phyloP scores from a whole-genome alignment of 2,888 invertebrate species.

The Brachyptera putata region DNA sequence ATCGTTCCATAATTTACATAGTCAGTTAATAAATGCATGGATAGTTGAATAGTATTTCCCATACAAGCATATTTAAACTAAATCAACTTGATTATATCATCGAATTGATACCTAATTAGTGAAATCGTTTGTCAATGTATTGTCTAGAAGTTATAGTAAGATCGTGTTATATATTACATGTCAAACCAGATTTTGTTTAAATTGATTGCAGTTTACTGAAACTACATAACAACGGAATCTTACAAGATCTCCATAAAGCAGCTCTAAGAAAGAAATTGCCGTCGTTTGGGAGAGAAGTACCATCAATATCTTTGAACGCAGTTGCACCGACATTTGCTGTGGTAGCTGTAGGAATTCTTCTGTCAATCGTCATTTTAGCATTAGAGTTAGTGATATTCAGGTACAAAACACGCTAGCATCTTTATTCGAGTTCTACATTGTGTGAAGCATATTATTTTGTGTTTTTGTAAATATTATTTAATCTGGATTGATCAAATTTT shows the following conservation, averaged over 20 bases:
- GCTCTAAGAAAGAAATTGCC: background rate
- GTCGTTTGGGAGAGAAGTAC: background rate
- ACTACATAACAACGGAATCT: background rate
- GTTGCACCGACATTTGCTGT: background rate
- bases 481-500: no score
- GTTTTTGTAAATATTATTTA: no score
- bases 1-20: no score
- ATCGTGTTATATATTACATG: background rate
- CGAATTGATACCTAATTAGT: no score
- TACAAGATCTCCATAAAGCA: constrained; percentile 4
- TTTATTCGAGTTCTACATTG: background rate
- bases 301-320: background rate
- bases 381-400: background rate
- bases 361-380: background rate
- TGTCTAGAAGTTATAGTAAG: no score
- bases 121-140: no score
- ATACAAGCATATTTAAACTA: no score
- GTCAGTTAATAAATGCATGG: no score
- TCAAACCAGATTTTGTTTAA: background rate
- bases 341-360: background rate
- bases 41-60: no score
- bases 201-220: constrained; percentile 1
- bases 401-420: background rate
- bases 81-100: no score
- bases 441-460: no score